Percentiles rank a stretch among this genome's conserved stretches.
Evolutionary conservation across 1,140 invertebrate species (phyloP).

Genomic region (Ostrea edulis): DNA sequence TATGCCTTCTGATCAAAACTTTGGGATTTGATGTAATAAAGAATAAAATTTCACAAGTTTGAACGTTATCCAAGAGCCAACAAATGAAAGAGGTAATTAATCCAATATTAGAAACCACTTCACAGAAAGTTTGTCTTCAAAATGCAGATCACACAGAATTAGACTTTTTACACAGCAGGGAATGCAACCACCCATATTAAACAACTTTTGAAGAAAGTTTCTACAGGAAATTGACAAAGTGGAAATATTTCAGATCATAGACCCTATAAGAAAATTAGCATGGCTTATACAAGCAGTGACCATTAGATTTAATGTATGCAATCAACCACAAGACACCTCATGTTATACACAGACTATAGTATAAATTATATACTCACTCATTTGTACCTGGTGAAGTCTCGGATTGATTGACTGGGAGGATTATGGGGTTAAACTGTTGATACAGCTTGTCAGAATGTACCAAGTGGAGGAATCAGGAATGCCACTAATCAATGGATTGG

Average conservation of each 20-base stretch:
- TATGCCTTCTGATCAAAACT: background rate
- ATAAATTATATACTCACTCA: background rate
- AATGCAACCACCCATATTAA: background rate
- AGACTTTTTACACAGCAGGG: background rate
- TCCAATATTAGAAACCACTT: background rate
- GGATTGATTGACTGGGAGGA: background rate
- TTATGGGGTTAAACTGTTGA: background rate
- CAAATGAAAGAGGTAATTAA: background rate
- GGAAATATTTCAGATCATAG: background rate
- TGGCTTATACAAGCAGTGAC: background rate
- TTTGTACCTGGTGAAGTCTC: background rate
- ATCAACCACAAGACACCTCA: background rate
- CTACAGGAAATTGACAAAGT: background rate
- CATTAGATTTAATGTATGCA: no score
- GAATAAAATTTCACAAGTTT: background rate
- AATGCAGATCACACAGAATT: background rate
- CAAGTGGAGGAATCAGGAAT: background rate
- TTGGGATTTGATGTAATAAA: background rate
- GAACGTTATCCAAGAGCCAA: background rate
- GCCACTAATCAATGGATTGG: background rate
- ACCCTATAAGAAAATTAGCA: background rate
- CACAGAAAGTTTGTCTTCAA: background rate
- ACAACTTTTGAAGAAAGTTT: background rate
- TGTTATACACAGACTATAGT: background rate
- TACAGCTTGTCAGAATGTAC: background rate